A percentile compares a stretch with the other conserved stretches of the same genome.
These are phyloP conservation scores for Benitochromis conjunctus DNA, from an alignment of 2,113 vertebrate genomes.

Conservation along the genomic window DNA sequence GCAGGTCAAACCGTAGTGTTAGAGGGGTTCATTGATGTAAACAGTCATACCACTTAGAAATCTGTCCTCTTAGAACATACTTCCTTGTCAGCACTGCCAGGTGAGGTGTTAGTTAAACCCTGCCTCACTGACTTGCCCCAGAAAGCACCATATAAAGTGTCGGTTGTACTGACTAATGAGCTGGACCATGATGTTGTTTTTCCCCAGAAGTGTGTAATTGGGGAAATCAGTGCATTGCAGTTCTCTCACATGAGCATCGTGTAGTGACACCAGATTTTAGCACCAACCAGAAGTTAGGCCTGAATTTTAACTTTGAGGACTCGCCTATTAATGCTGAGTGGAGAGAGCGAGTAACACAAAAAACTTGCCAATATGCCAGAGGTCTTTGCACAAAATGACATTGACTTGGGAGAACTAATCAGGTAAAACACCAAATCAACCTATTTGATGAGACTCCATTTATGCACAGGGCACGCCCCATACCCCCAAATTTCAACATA, in stretches of 20 bases:
- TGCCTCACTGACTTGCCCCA: neutral
- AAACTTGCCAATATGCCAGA: neutral
- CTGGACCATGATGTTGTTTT: neutral
- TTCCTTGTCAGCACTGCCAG: neutral
- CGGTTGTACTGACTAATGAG: neutral
- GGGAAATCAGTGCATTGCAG: neutral
- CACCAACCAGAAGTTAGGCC: neutral
- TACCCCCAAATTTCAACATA: neutral
- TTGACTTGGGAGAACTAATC: neutral
- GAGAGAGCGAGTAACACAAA: neutral
- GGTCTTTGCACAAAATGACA: neutral
- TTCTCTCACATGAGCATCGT: neutral
- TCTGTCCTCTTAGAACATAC: neutral
- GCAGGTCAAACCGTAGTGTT: neutral
- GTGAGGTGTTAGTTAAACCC: neutral
- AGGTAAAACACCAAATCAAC: neutral
- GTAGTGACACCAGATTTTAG: neutral
- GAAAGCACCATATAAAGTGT: neutral
- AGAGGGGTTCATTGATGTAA: fast-evolving
- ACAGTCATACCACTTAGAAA: neutral
- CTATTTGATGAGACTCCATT: neutral
- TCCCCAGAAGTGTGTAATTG: neutral
- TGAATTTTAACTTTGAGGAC: neutral
- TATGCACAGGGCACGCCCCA: neutral
- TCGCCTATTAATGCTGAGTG: neutral